A percentile compares a stretch with the other conserved stretches of the same genome.
phyloP scores from a whole-genome alignment of 2,888 invertebrate genomes.

The Amblyjoppa proteus region DNA sequence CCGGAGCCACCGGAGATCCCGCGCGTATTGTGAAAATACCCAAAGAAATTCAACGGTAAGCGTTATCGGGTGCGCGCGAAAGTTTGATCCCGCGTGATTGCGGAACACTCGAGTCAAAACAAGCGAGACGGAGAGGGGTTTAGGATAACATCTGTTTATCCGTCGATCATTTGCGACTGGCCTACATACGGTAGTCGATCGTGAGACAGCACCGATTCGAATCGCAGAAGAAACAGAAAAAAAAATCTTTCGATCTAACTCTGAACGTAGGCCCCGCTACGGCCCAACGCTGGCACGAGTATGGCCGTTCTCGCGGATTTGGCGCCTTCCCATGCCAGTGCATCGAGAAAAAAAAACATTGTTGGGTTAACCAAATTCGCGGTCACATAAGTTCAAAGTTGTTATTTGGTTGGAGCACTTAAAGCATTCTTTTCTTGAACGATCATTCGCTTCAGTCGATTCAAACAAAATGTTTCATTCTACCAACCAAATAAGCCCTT shows the following conservation, averaged over 20 bases:
- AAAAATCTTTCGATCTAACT: not conserved
- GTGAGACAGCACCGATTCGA: not conserved
- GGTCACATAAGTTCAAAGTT: too few relatives aligned
- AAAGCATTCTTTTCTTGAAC: too few relatives aligned
- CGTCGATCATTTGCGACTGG: slow-evolving; percentile 3
- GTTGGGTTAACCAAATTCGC: too few relatives aligned
- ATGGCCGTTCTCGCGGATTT: too few relatives aligned
- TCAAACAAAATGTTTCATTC: too few relatives aligned
- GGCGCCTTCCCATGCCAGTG: too few relatives aligned
- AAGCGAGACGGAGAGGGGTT: not conserved
- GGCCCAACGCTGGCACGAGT: too few relatives aligned
- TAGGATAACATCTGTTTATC: slow-evolving; percentile 25
- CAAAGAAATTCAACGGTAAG: not conserved
- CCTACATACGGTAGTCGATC: slow-evolving; percentile 19
- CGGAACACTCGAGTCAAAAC: slow-evolving; percentile 7
- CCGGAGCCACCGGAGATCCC: not conserved
- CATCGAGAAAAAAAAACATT: too few relatives aligned
- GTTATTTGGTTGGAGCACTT: too few relatives aligned
- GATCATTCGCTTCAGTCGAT: too few relatives aligned
- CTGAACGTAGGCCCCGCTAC: not conserved
- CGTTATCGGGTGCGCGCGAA: slow-evolving; percentile 2
- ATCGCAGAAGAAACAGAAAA: not conserved
- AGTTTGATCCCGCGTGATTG: not conserved
- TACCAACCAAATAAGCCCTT: too few relatives aligned
- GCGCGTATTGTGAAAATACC: not conserved